A percentile compares a stretch with the other conserved stretches of the same genome.
Conservation (phyloP, 2,888 invertebrate species). For the Tinea trinotella region DNA sequence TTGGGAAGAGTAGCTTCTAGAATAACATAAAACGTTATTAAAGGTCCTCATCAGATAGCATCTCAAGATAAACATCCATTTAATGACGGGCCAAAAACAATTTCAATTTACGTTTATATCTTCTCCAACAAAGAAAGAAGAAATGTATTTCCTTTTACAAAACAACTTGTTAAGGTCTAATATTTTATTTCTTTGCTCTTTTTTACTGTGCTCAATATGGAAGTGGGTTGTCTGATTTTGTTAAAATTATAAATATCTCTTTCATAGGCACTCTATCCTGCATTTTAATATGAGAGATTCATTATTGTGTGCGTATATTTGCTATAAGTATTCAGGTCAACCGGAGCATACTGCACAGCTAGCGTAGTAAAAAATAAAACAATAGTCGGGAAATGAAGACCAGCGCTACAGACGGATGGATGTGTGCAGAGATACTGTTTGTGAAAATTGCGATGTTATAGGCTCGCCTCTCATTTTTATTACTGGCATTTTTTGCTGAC, state of each 20-base stretch:
- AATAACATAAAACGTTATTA: constrained; percentile 10
- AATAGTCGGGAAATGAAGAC: constrained; percentile 47
- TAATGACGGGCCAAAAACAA: constrained; percentile 10
- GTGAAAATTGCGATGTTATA: constrained; percentile 28
- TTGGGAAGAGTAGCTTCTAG: constrained; percentile 2
- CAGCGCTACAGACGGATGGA: constrained; percentile 24
- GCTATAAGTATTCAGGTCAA: constrained; percentile 40
- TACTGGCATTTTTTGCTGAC: constrained; percentile 34
- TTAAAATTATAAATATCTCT: not conserved
- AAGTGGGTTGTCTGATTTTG: not conserved
- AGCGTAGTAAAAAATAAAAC: constrained; percentile 45
- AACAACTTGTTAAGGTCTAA: not conserved
- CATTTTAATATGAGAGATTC: constrained; percentile 6
- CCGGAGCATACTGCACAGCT: constrained; percentile 33
- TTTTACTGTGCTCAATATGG: not conserved
- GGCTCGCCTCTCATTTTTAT: constrained; percentile 29
- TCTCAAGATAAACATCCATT: constrained; percentile 10
- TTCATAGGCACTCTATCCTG: not conserved
- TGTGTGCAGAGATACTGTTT: constrained; percentile 18
- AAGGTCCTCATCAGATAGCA: constrained; percentile 12
- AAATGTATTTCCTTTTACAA: constrained; percentile 1
- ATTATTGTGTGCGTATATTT: constrained; percentile 20
- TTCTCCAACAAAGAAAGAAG: constrained; percentile 5
- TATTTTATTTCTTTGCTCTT: not conserved
- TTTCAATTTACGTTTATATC: constrained; percentile 7